Base-by-base conservation (phyloP, 2,888 invertebrate genomes). In the Limnephilus rhombicus region DNA sequence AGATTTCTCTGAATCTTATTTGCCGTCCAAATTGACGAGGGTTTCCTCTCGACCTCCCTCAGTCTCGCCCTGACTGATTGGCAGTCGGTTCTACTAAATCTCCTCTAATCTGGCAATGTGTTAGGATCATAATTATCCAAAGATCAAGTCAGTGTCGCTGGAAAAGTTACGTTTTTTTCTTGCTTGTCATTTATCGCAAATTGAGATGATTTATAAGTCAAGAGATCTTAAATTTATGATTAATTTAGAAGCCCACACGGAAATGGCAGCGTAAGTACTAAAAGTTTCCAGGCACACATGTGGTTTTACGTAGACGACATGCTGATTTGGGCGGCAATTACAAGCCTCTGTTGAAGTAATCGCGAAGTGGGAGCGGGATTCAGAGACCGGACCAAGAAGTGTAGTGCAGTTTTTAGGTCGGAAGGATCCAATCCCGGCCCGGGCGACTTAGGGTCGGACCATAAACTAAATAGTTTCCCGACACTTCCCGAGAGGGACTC, bases 1-100 rank as follows among this genome's bases (percentile, higher is more conserved):
- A 68, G 24, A 68, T 68, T 68, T 68, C 68, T 68, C 68, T n/a
- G 68, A 68, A 68, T 68, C 68, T 68, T 68, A 68, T n/a, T 86
- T 29, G n/a, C 88, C 80, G 80, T 80, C 88, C 88, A 68, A 68
- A 68, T 34, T 89, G 88, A 80, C 80, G 88, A 89, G 88, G 88
- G 88, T 89, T 31, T 34, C 34, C 24, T 37, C 88, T 45, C 45
- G n/a, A 41, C 85, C 85, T 31, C 37, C 41, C 85, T 41, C 85
- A n/a, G 34, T 18, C 41, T 41, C 37, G 41, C 83, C 18, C 34
- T 15, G 37, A 34, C 83, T 37, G 83, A 83, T 83, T 37, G 83
- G 83, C 83, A 83, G 83, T 34, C 37, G 37, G 83, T 34, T 41
- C 83, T 34, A 24, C 83, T 83, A 83, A 83, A 34, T 83, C 41